phyloP scores from a whole-genome alignment of 2,888 invertebrate species.

The Drosophila multiciliata region DNA sequence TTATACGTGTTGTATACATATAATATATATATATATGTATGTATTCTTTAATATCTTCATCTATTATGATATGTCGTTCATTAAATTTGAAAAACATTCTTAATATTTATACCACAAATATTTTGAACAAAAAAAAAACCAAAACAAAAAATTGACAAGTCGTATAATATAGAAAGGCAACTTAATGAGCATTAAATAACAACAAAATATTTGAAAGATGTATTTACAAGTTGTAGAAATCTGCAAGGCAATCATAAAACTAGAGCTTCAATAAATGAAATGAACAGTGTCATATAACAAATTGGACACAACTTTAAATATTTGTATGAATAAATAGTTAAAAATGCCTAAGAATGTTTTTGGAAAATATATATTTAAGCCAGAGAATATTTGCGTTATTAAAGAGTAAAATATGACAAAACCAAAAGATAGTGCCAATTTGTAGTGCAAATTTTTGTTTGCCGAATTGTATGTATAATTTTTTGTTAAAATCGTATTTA shows the following conservation, averaged over 20 bases:
- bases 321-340: constrained; percentile 43
- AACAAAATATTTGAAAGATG: constrained; percentile 58
- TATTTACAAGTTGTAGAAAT: constrained; percentile 82
- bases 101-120: constrained; percentile 3
- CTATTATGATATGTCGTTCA: constrained; percentile 7
- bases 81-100: constrained; percentile 4
- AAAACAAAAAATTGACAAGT: constrained; percentile 28
- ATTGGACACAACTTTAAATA: constrained; percentile 82
- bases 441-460: constrained; percentile 81
- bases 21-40: constrained; percentile 12
- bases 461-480: constrained; percentile 33
- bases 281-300: constrained; percentile 55
- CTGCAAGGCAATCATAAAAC: constrained; percentile 85
- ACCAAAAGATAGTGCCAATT: constrained; percentile 75
- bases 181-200: constrained; percentile 38
- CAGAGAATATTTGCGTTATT: constrained; percentile 66
- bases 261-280: constrained; percentile 84
- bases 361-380: constrained; percentile 75
- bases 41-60: constrained; percentile 16
- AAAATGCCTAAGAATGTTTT: constrained; percentile 67
- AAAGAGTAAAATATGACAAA: constrained; percentile 55
- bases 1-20: constrained; percentile 10
- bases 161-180: constrained; percentile 41
- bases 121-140: constrained; percentile 14
- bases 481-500: constrained; percentile 34